Base-by-base conservation (phyloP, 2,888 invertebrate genomes). In the Pteria penguin region DNA sequence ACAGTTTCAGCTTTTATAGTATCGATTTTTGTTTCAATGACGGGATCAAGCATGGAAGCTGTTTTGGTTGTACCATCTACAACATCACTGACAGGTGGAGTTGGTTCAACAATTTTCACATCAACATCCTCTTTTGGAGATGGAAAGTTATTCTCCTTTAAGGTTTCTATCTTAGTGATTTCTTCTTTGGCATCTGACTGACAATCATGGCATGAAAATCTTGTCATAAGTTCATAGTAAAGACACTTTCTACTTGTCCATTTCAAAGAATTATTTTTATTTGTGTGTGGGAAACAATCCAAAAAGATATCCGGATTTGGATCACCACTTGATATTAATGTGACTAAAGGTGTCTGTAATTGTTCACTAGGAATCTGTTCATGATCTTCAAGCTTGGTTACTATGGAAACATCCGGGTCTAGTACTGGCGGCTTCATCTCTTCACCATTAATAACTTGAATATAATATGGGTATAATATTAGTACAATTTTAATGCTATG, bases 341-440 rank as follows among this genome's bases (percentile, higher is more conserved):
- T 72, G 18, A 76, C 76, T 5, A 76, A 27, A 4, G 65, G 61
- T 33, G 57, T 66, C 33, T 67, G 45, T 11, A 63, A 5, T 52
- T 63, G 57, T 33, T 76, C 80, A 81, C 79, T 78, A 14, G 85
- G 87, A 36, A 86, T 69, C 77, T 89, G 89, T 55, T 89, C 89
- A 73, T 86, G 81, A 60, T 88, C 88, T 45, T 84, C 85, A 22
- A 89, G 75, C 60, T 87, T 88, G 31, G 84, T 86, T 14, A 89
- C 87, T 26, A 88, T 85, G 26, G 83, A 80, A 8, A 80, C 55
- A 62, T 74, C 72, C 29, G 77, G 75, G 60, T 81, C 82, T 18
- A 75, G 55, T n/a, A 78, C 54, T 26, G 74, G 58, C 14, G 61
- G 61, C 36, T 70, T 45, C 29, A 69, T 65, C 4, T 69, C 65